These are phyloP conservation scores for Berghia stephanieae DNA, from an alignment of 1,140 invertebrate species.

Conservation along the genomic window DNA sequence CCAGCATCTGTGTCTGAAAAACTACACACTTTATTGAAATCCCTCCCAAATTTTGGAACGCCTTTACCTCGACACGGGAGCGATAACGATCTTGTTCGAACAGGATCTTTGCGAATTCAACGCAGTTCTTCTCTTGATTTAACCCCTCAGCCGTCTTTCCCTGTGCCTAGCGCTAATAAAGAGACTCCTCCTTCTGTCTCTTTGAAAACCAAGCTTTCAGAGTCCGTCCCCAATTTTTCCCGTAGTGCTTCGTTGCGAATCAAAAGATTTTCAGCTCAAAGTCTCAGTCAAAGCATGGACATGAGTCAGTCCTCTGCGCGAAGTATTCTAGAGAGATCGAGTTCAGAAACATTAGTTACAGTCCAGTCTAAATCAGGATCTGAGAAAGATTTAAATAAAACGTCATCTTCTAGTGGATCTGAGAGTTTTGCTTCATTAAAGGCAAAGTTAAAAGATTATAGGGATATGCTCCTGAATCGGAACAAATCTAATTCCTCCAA, in stretches of 20 bases:
- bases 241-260: constrained; percentile 20
- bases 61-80: background rate
- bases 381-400: constrained; percentile 4
- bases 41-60: constrained; percentile 45
- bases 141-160: background rate
- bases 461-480: constrained; percentile 51
- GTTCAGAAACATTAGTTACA: too few relatives aligned
- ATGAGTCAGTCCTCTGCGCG: background rate
- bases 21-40: constrained; percentile 54
- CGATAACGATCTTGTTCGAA: constrained; percentile 37
- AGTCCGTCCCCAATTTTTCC: constrained; percentile 4
- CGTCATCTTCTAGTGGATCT: constrained; percentile 25
- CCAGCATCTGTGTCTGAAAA: constrained; percentile 58
- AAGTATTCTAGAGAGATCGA: background rate
- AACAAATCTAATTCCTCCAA: constrained; percentile 34
- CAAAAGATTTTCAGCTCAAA: too few relatives aligned
- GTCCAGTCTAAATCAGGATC: background rate
- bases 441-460: constrained; percentile 58
- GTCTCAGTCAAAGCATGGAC: too few relatives aligned
- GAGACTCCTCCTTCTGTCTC: background rate
- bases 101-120: constrained; percentile 45
- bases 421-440: constrained; percentile 59
- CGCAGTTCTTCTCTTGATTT: constrained; percentile 47
- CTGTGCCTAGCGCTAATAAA: background rate
- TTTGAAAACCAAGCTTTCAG: background rate